A percentile compares a stretch with the other conserved stretches of the same genome.
These are phyloP conservation scores for Hiodon tergisus DNA, from an alignment of 2,113 vertebrate genomes.

Conservation along the genomic window DNA sequence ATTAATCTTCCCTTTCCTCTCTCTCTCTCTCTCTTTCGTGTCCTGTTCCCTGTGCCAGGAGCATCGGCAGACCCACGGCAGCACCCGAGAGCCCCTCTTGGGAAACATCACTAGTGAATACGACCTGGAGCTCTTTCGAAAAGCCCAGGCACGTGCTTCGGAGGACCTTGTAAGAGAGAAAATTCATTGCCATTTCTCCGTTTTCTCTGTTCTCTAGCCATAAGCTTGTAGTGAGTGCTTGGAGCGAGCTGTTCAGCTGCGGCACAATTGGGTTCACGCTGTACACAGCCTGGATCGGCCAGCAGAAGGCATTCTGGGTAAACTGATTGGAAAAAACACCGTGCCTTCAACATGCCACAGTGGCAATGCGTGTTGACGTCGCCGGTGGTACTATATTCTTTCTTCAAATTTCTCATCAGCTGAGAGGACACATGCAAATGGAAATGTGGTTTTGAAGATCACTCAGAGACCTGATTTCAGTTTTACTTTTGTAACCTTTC, in stretches of 20 bases:
- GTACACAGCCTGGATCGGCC: too few species aligned
- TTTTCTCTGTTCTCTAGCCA: constrained; percentile 28
- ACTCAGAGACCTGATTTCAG: too few species aligned
- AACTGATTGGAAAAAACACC: too few species aligned
- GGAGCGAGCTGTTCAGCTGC: constrained; percentile 14
- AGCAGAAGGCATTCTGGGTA: too few species aligned
- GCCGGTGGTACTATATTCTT: too few species aligned
- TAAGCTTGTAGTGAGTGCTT: constrained; percentile 17
- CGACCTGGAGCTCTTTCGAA: constrained; percentile 94
- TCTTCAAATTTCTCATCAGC: too few species aligned
- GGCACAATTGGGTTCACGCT: neutral
- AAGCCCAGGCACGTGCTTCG: constrained; percentile 91
- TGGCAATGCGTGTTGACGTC: too few species aligned
- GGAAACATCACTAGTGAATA: constrained; percentile 98
- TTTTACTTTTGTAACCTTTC: too few species aligned
- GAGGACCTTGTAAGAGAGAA: constrained; percentile 90
- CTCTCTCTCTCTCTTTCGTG: neutral
- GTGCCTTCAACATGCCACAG: too few species aligned
- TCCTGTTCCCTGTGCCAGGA: constrained; percentile 62
- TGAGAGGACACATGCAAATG: too few species aligned
- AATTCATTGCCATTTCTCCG: constrained; percentile 45
- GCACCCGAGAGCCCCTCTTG: constrained; percentile 84
- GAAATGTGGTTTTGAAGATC: too few species aligned
- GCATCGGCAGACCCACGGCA: constrained; percentile 86
- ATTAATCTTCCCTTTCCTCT: too few species aligned